Percentiles rank a stretch among this genome's conserved stretches.
These are phyloP conservation scores for Chrysolina americana DNA, from an alignment of 2,888 invertebrate genomes.

Conservation along the genomic window DNA sequence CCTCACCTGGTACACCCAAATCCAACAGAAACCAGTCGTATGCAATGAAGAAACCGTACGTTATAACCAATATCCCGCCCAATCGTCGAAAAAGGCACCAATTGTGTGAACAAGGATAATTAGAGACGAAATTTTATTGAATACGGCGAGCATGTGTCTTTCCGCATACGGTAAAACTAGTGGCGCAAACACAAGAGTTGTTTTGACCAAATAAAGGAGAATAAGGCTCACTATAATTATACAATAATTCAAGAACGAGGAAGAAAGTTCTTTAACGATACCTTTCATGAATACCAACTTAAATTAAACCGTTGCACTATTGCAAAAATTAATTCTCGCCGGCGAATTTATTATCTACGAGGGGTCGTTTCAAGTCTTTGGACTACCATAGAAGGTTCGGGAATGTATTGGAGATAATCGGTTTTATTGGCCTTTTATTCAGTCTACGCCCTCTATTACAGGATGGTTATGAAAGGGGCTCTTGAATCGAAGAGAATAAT, in stretches of 20 bases:
- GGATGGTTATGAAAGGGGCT: background rate
- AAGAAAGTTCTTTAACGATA: constrained; percentile 51
- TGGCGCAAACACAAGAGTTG: constrained; percentile 63
- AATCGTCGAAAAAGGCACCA: constrained; percentile 41
- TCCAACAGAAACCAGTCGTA: background rate
- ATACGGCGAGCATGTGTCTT: constrained; percentile 49
- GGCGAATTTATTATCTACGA: constrained; percentile 17
- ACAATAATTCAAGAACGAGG: constrained; percentile 55
- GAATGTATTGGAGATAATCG: background rate
- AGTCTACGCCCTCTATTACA: background rate
- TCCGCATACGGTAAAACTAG: constrained; percentile 61
- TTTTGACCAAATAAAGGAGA: constrained; percentile 62
- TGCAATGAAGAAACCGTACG: constrained; percentile 4
- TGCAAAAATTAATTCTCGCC: constrained; percentile 35
- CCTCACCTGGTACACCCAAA: constrained; percentile 4
- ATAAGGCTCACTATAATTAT: constrained; percentile 55
- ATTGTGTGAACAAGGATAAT: constrained; percentile 52
- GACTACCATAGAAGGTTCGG: background rate
- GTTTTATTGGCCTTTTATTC: background rate
- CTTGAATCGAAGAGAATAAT: too few species aligned
- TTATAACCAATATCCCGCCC: constrained; percentile 26
- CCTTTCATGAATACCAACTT: constrained; percentile 53
- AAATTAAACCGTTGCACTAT: constrained; percentile 42
- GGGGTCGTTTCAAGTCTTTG: background rate
- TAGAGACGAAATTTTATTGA: constrained; percentile 56